Evolutionary conservation across 2,797 vertebrate species (phyloP), one percentile per base, ranked within the genome.

Genomic region (Squalus acanthias): DNA sequence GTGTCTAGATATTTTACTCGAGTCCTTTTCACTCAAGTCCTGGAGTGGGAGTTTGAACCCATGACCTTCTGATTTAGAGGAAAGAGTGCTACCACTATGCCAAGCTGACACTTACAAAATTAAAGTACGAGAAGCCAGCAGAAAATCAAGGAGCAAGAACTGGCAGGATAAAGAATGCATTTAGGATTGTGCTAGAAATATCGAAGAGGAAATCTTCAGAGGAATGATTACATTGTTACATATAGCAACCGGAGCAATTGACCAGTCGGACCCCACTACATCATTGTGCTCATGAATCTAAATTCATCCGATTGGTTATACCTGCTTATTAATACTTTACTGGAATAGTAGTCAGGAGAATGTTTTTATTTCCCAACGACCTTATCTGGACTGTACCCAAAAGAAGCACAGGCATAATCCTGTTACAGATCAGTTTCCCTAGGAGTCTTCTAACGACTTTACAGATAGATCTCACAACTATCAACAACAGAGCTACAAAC

Each of bases 401-500:
- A 93, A 69, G 63, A n/a, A 57, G 50, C 33, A 39, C 22, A 60
- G 0, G 0, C 17, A 57, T 60, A 95, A 76, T 76, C 46, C 65
- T 76, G 50, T 5, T 33, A 95, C 26, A 50, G 46, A 53, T 74
- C 70, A 74, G 67, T 57, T 95, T 95, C 24, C 93, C 12, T 53
- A 1, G 9, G 50, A 95, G 24, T 29, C 70, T 29, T 65, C 46
- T 72, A 29, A 53, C 1, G 50, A 76, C 24, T 29, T 95, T 95
- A 2, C 69, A 76, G 26, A 95, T 57, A 95, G 70, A 76, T 95
- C 94, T 74, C 76, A n/a, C 69, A 76, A 24, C 29, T 95, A 57
- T 74, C 65, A 69, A 94, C 63, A 76, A 57, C 94, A 76, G 46
- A 50, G 69, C 26, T 95, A 76, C 94, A 95, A 95, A 76, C 94